Conservation (phyloP, 2,113 vertebrate genomes). For the Gasterosteus nipponicus region DNA sequence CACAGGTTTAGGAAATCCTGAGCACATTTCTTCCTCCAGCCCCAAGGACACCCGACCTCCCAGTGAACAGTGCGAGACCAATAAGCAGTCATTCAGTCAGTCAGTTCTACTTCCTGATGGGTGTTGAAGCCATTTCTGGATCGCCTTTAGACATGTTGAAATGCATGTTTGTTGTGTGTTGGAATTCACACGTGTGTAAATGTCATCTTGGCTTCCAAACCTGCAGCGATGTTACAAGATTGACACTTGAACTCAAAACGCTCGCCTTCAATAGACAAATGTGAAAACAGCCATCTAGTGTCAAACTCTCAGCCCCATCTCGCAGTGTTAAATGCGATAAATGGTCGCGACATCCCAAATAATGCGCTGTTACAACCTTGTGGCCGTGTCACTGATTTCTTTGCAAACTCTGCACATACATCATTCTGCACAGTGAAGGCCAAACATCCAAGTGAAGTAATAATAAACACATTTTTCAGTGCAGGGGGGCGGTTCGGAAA, state of each 20-base stretch:
- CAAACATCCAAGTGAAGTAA: background rate
- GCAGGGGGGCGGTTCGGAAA: background rate
- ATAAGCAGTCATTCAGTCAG: slow-evolving; percentile 69
- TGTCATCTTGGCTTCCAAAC: background rate
- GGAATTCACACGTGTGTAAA: background rate
- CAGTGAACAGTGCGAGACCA: slow-evolving; percentile 66
- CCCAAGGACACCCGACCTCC: slow-evolving; percentile 15
- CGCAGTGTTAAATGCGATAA: background rate
- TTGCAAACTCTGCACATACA: background rate
- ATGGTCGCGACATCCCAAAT: background rate
- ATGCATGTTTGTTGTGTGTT: background rate
- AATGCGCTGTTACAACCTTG: background rate
- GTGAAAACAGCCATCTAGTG: background rate
- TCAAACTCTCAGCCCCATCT: background rate
- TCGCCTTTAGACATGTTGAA: background rate
- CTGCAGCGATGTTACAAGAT: background rate
- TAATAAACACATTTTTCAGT: background rate
- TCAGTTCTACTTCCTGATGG: slow-evolving; percentile 68
- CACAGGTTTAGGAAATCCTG: background rate
- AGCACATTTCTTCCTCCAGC: slow-evolving; percentile 51
- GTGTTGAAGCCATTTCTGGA: slow-evolving; percentile 48
- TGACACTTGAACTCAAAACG: background rate
- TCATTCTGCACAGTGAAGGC: background rate
- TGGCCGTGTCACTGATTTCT: background rate
- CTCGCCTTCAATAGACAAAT: background rate